Evolutionary conservation across 2,888 invertebrate genomes (phyloP).

Genomic region (Esperia sulphurella): DNA sequence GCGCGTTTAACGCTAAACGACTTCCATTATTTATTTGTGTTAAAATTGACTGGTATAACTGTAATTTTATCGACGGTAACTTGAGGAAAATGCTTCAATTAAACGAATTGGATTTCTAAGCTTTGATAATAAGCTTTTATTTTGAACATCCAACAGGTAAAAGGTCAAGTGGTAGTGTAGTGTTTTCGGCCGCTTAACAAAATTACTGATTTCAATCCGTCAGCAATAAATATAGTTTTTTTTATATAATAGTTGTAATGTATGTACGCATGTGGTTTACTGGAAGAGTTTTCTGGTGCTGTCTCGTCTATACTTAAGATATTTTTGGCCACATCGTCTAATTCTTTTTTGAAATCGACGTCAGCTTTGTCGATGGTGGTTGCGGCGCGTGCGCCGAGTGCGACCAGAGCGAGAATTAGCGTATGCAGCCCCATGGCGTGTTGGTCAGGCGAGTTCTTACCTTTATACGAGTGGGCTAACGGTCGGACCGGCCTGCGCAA

Average conservation of each 20-base stretch:
- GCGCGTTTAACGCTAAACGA: conserved; percentile 46
- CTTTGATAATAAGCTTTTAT: no score
- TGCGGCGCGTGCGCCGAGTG: conserved; percentile 50
- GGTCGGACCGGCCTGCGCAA: conserved; percentile 39
- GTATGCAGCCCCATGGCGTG: conserved; percentile 60
- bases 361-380: conserved; percentile 33
- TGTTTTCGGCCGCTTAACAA: no score
- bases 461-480: conserved; percentile 66
- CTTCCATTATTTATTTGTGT: conserved; percentile 65
- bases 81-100: no score
- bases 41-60: conserved; percentile 31
- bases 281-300: conserved; percentile 16
- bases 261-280: no score
- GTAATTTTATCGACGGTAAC: no score
- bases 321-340: conserved; percentile 26
- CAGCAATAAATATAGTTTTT: no score
- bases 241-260: no score
- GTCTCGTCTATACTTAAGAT: conserved; percentile 26
- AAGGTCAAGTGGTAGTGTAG: no score
- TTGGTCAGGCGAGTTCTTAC: conserved; percentile 34
- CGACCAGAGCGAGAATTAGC: conserved; percentile 41
- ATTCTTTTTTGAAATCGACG: conserved; percentile 27
- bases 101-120: no score
- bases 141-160: no score
- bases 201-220: no score